Evolutionary conservation across 2,113 vertebrate species (phyloP), one percentile per base, ranked within the genome.

Genomic region (Axis porcinus): DNA sequence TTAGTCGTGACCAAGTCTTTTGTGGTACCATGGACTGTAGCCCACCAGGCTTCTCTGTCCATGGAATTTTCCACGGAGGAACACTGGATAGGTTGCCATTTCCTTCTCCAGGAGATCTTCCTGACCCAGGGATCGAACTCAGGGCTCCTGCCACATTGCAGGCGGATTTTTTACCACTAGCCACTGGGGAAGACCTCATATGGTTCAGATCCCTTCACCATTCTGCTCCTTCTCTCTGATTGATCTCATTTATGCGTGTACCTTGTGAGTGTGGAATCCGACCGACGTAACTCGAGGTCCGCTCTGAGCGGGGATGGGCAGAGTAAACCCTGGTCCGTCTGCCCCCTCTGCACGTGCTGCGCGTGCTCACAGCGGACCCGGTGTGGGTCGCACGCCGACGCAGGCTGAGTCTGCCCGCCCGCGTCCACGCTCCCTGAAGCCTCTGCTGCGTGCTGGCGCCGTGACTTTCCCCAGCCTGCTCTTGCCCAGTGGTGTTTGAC

Each of bases 391-490:
- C 4, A 16, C 16, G 47, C 5, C 87, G 40, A 28, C 57, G 67
- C 13, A 2, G 4, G 11, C 45, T 74, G 47, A 67, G 33, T n/a
- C 27, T n/a, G 0, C 45, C 28, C 3, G 4, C 50, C 17, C 15
- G 16, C 0, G 21, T 60, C 50, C 30, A 6, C 14, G 19, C 19
- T 9, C 27, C 23, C 40, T 21, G 28, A 23, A 3, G 12, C 27
- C 3, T 67, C 36, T 60, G 13, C 19, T 30, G 19, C 4, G 6
- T 27, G 7, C 14, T 17, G 30, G n/a, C 17, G 6, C 19, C 6
- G 1, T 21, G 67, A n/a, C 30, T 54, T n/a, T 25, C 30, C 13
- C 50, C 4, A 40, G 70, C 9, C 70, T 54, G 23, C 70, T 45
- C 94, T 90, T 52, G 23, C 21, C 8, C 0, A 11, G 12, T 47